Evolutionary conservation across 2,113 vertebrate genomes (phyloP), one percentile per base, ranked within the genome.

Genomic region (Platichthys stellatus): DNA sequence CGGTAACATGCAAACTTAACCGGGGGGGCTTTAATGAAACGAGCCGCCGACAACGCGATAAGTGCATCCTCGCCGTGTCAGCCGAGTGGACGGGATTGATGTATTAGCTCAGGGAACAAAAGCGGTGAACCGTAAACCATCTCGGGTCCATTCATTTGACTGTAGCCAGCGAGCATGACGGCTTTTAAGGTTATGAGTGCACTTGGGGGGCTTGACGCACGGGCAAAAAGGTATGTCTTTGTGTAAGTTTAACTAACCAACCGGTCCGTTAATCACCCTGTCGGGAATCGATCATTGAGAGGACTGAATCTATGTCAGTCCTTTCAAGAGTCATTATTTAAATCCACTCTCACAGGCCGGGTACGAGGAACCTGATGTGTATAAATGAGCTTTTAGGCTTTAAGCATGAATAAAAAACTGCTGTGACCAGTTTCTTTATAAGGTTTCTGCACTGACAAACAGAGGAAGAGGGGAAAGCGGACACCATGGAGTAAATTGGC

Each of bases 41-140:
- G 54, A 81, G 82, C 73, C 84, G 89, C 90, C 90, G 90, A 93
- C 89, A 72, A 69, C 51, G 91, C 87, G 60, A 86, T 89, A 91
- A 92, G 86, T 77, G 87, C 88, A 82, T 88, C 78, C 76, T 84
- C 63, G 1, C 72, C 58, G 24, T 28, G 87, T 81, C 84, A 71
- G 63, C n/a, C 18, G 69, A 80, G 80, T 57, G 73, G 65, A 88
- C 75, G 68, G 77, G 31, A 31, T 31, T 31, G 31, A 31, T 6
- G 6, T 31, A 31, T 31, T 31, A 31, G 31, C 31, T 31, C 31
- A 31, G 6, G 31, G 72, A 88, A 91, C 83, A 84, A 86, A 83
- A 84, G 86, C 81, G 62, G 57, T 72, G 79, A 88, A 90, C 91
- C 91, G 45, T 72, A 23, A 85, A 84, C 87, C 74, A 28, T 83